These are phyloP conservation scores for Mesorhabditis belari DNA, from an alignment of 2,888 invertebrate genomes.

Conservation along the genomic window DNA sequence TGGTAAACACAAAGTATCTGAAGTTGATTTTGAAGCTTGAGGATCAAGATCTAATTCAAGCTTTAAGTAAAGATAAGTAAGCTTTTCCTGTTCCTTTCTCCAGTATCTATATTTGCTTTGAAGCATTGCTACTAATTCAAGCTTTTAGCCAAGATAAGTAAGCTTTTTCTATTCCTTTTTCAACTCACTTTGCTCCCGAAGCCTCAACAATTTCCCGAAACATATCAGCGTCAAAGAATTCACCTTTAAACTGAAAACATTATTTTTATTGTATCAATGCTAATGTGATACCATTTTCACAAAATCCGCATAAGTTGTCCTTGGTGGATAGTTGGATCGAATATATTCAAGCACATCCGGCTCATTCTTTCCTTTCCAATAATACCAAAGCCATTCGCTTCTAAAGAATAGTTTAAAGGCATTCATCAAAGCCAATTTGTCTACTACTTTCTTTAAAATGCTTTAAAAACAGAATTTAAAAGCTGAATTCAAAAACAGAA, in stretches of 20 bases:
- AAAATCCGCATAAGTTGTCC: constrained; percentile 84
- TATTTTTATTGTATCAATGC: constrained; percentile 1
- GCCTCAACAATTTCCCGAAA: constrained; percentile 77
- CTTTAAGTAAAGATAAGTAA: too few relatives aligned
- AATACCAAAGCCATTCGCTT: constrained; percentile 72
- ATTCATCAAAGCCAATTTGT: too few relatives aligned
- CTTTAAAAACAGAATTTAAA: too few relatives aligned
- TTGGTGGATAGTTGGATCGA: constrained; percentile 73
- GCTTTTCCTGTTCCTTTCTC: too few relatives aligned
- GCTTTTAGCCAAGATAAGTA: too few relatives aligned
- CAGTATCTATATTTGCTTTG: too few relatives aligned
- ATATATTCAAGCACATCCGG: constrained; percentile 64
- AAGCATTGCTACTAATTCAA: too few relatives aligned
- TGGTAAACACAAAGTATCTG: constrained; percentile 58
- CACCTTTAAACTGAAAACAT: constrained; percentile 74
- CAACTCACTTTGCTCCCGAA: constrained; percentile 74
- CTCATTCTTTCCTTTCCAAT: constrained; percentile 43
- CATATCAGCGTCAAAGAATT: constrained; percentile 74
- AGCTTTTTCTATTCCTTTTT: too few relatives aligned
- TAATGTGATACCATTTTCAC: constrained; percentile 60
- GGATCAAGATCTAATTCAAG: too few relatives aligned
- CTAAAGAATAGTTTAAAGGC: too few relatives aligned
- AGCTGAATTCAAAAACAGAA: too few relatives aligned
- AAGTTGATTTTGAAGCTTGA: constrained; percentile 7
- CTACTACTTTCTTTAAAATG: too few relatives aligned